A percentile compares a stretch with the other conserved stretches of the same genome.
phyloP scores from a whole-genome alignment of 2,113 vertebrate genomes.

The Nyctibius bracteatus region DNA sequence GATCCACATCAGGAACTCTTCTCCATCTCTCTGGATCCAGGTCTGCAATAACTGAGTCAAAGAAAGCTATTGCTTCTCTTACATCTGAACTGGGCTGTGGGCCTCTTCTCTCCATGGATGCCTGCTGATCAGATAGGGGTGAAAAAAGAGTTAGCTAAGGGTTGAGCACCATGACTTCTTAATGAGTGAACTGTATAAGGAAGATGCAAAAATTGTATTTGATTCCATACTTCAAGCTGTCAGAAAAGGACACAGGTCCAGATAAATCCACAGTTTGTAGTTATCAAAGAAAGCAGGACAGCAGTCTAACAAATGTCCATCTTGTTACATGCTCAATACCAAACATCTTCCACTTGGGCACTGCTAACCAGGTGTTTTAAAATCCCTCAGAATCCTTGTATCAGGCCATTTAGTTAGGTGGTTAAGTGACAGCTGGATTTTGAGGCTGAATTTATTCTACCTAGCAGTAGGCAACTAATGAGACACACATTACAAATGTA shows the following conservation, averaged over 20 bases:
- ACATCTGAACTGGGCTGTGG: slow-evolving; percentile 71
- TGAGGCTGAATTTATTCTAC: background rate
- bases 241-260: background rate
- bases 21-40: slow-evolving; percentile 80
- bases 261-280: background rate
- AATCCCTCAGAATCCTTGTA: background rate
- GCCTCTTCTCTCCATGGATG: slow-evolving; percentile 29
- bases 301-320: background rate
- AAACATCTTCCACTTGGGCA: background rate
- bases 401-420: background rate
- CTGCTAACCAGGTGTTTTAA: background rate
- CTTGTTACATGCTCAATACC: background rate
- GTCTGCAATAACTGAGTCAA: slow-evolving; percentile 89
- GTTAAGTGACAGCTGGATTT: background rate
- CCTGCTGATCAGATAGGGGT: background rate
- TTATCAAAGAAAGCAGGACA: background rate
- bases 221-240: background rate
- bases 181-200: background rate
- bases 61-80: slow-evolving; percentile 87
- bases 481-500: background rate
- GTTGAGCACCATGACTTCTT: background rate
- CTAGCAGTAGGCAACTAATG: background rate
- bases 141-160: background rate
- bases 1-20: slow-evolving; percentile 63
- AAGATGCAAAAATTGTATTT: background rate